Conservation (phyloP, 2,888 invertebrate species). For the Napeogenes sylphis region DNA sequence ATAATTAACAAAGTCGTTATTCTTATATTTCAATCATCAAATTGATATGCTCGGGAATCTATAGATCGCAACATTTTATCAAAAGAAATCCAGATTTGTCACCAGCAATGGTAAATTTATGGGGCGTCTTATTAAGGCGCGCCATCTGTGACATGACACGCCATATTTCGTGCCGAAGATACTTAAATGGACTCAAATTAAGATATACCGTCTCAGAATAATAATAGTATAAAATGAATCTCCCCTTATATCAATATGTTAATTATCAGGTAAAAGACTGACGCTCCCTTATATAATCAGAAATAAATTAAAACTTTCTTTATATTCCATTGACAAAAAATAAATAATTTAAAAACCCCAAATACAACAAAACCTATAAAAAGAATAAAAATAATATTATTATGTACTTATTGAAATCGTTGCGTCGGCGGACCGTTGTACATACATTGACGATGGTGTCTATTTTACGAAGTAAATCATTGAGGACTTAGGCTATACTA, state of each 20-base stretch:
- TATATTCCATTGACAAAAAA: too few species aligned
- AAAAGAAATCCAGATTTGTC: conserved; percentile 31
- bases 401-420: too few species aligned
- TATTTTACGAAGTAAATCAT: too few species aligned
- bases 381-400: too few species aligned
- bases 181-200: conserved; percentile 53
- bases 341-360: too few species aligned
- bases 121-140: conserved; percentile 27
- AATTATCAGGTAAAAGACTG: neutral
- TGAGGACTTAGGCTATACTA: too few species aligned
- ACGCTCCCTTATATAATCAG: too few species aligned
- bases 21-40: neutral
- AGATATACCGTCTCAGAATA: conserved; percentile 34
- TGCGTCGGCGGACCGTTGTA: too few species aligned
- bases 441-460: too few species aligned
- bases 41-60: conserved; percentile 7
- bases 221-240: neutral
- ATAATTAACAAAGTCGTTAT: too few species aligned
- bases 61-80: conserved; percentile 17
- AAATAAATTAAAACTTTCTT: too few species aligned
- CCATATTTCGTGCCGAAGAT: conserved; percentile 59
- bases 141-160: conserved; percentile 48
- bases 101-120: conserved; percentile 31
- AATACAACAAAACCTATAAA: too few species aligned
- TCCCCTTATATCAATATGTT: neutral